phyloP scores from a whole-genome alignment of 2,113 vertebrate species.

The Mesocricetus auratus region DNA sequence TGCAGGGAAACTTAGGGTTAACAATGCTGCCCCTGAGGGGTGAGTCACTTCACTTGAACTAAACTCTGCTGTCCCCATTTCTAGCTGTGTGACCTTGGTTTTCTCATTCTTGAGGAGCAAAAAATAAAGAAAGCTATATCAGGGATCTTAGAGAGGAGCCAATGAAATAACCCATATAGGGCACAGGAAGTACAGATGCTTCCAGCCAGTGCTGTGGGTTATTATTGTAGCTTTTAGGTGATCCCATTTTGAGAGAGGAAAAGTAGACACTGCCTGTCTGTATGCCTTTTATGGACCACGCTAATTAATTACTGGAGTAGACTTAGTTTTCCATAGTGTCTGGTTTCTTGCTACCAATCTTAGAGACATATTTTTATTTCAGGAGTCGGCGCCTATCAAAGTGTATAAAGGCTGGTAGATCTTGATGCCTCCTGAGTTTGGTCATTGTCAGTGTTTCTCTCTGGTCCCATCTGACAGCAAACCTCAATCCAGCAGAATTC shows the following conservation, averaged over 20 bases:
- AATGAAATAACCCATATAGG: background rate
- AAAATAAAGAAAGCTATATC: background rate
- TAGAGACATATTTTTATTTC: slow-evolving; percentile 19
- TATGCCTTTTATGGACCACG: background rate
- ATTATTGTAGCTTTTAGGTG: background rate
- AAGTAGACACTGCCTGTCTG: background rate
- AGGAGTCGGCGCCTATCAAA: background rate
- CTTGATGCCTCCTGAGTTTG: background rate
- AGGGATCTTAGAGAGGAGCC: background rate
- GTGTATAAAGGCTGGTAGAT: background rate
- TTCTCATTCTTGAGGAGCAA: background rate
- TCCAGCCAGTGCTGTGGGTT: background rate
- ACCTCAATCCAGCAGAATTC: slow-evolving; percentile 33
- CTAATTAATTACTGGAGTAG: background rate
- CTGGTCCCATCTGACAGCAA: slow-evolving; percentile 14
- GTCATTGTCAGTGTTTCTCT: background rate
- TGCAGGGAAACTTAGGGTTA: background rate
- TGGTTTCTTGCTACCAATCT: background rate
- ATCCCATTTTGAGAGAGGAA: background rate
- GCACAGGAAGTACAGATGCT: background rate
- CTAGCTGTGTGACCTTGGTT: background rate
- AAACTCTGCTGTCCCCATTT: background rate
- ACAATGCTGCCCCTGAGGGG: background rate
- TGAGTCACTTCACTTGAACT: background rate
- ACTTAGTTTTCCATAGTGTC: background rate